Evolutionary conservation across 1,140 invertebrate species (phyloP).

Genomic region (Aradophagus sp.): DNA sequence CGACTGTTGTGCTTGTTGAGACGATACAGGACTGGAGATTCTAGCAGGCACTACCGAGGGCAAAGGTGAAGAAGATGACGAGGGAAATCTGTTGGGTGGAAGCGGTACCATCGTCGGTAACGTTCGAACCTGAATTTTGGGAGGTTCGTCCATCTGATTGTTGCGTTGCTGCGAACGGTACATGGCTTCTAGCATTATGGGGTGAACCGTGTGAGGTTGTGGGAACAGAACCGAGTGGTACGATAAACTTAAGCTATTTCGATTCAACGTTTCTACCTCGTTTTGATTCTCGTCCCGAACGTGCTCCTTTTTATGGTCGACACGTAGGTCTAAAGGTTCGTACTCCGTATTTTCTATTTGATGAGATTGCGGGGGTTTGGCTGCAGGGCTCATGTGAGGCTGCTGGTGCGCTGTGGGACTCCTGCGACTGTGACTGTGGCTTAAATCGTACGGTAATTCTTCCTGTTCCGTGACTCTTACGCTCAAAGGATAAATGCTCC

Average conservation of each 20-base stretch:
- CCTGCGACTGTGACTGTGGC: constrained; percentile 63
- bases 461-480: constrained; percentile 73
- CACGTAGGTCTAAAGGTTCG: constrained; percentile 86
- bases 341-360: constrained; percentile 66
- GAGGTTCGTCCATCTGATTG: constrained; percentile 65
- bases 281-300: constrained; percentile 84
- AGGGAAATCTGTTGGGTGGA: constrained; percentile 70
- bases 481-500: constrained; percentile 81
- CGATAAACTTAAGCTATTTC: constrained; percentile 65
- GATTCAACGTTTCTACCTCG: constrained; percentile 71
- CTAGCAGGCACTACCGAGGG: constrained; percentile 53
- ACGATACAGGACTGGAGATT: constrained; percentile 53
- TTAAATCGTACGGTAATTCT: constrained; percentile 78
- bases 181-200: constrained; percentile 82
- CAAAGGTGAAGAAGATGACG: constrained; percentile 63
- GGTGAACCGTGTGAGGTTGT: constrained; percentile 79
- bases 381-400: constrained; percentile 76
- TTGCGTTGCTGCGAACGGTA: constrained; percentile 77
- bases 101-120: constrained; percentile 72
- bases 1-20: constrained; percentile 50
- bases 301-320: constrained; percentile 84
- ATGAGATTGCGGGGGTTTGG: constrained; percentile 66
- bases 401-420: constrained; percentile 63
- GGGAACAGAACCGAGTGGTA: constrained; percentile 77
- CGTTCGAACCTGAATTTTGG: constrained; percentile 74